phyloP scores from a whole-genome alignment of 2,888 invertebrate genomes.

The Apotomis capreana region DNA sequence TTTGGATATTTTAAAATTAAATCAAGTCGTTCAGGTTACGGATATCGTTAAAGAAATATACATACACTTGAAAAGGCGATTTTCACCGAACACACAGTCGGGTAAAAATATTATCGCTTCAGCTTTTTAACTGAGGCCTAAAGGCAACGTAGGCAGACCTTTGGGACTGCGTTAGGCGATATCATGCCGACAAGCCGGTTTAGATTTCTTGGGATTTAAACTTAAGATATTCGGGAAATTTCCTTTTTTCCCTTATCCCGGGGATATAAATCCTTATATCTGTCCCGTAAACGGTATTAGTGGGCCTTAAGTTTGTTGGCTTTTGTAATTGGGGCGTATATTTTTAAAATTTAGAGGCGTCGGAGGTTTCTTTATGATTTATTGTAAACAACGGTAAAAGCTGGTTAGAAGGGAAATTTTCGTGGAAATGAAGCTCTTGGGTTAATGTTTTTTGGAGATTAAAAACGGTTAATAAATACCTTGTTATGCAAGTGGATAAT shows the following conservation, averaged over 20 bases:
- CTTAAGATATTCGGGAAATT: slow-evolving; percentile 46
- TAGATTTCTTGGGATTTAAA: slow-evolving; percentile 55
- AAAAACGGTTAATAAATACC: neutral
- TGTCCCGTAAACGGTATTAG: slow-evolving; percentile 34
- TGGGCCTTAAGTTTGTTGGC: slow-evolving; percentile 40
- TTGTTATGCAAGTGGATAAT: too few species aligned
- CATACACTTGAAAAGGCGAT: too few species aligned
- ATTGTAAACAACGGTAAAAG: neutral
- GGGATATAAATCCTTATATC: slow-evolving; percentile 38
- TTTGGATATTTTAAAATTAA: too few species aligned
- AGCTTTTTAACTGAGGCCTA: slow-evolving; percentile 40
- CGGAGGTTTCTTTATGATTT: slow-evolving; percentile 22
- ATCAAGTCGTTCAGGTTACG: too few species aligned
- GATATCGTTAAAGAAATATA: too few species aligned
- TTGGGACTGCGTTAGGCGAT: slow-evolving; percentile 59
- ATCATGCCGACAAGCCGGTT: slow-evolving; percentile 56
- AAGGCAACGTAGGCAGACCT: slow-evolving; percentile 49
- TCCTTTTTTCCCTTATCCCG: slow-evolving; percentile 33
- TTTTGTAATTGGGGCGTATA: slow-evolving; percentile 30
- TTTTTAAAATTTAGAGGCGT: slow-evolving; percentile 26
- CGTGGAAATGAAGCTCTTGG: neutral
- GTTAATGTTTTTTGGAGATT: neutral
- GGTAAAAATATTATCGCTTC: slow-evolving; percentile 42
- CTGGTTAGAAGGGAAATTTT: neutral
- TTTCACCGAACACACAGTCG: neutral